Base-by-base conservation (phyloP, 2,113 vertebrate species). In the Balaenoptera acutorostrata region DNA sequence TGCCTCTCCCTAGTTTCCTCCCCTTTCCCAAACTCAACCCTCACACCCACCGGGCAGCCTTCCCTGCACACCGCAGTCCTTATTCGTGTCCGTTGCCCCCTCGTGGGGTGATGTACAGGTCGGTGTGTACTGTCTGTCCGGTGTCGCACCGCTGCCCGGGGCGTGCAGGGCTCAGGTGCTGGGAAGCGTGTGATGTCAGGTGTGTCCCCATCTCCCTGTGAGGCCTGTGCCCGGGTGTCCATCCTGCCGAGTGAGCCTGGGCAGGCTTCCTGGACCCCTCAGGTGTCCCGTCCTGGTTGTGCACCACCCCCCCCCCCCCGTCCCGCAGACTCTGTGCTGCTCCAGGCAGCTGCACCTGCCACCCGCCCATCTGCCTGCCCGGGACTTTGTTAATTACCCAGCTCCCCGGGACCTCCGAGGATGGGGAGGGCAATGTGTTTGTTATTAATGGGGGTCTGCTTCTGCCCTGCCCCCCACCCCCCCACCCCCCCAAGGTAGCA, bases 31-130 rank as follows among this genome's bases (percentile, higher is more conserved):
- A 25, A 20, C 25, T 82, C 64, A 41, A 6, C 55, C 44, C 12
- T 12, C 25, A 52, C 0, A 2, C 46, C 33, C 25, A 5, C 36
- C 3, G 11, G 33, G 21, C 7, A 29, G 11, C 61, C 29, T 27
- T 1, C 46, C 27, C 13, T 6, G n/a, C 12, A 7, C 27, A 5
- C 29, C 25, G 2, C 2, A 6, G 17, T 44, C 63, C 75, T 55
- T 8, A 3, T 41, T 31, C 0, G 2, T 10, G 31, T 13, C 39
- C 9, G 18, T 44, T 39, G 27, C 20, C 6, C 39, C 7, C 31
- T 11, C 0, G 3, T 5, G 8, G 12, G 29, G 3, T 66, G 41
- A 5, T 2, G 2, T 17, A 3, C 88, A 46, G 9, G 29, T 12
- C 18, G 15, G 36, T 17, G n/a, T 18, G 3, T 13, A 4, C 39